Evolutionary conservation across 64 coral and sea anemone genomes (phyloP).

Genomic region (Dendrophyllia cribrosa): DNA sequence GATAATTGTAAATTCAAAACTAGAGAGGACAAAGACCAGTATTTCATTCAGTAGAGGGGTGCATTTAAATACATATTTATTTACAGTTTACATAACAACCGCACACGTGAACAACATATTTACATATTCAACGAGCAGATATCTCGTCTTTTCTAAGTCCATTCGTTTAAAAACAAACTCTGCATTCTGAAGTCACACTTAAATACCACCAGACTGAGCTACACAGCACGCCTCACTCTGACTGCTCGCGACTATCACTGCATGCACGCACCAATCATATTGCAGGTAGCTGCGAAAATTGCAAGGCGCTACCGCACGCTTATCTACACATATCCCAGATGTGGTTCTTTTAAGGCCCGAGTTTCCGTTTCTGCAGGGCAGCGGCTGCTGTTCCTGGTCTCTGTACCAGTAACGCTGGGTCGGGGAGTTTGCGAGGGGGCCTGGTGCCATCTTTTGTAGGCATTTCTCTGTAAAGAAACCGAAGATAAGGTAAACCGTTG

Average conservation of each 20-base stretch:
- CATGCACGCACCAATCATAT: neutral
- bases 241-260: neutral
- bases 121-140: neutral
- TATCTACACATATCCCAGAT: neutral
- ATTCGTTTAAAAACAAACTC: neutral
- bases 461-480: neutral
- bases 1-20: too few species aligned
- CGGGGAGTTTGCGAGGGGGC: constrained; percentile 18
- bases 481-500: too few species aligned
- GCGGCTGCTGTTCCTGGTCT: constrained; percentile 73
- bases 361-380: constrained; percentile 64
- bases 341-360: constrained; percentile 15
- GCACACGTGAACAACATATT: neutral
- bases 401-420: constrained; percentile 1
- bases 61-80: neutral
- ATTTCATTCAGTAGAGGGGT: neutral
- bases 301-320: neutral
- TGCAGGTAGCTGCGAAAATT: neutral
- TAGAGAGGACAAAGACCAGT: too few species aligned
- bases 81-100: constrained; percentile 9
- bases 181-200: neutral
- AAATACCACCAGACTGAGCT: neutral
- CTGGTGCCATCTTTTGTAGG: constrained; percentile 11
- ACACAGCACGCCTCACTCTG: neutral
- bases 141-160: neutral